Conservation (phyloP, 2,797 vertebrate genomes). For the Sternotherus odoratus region DNA sequence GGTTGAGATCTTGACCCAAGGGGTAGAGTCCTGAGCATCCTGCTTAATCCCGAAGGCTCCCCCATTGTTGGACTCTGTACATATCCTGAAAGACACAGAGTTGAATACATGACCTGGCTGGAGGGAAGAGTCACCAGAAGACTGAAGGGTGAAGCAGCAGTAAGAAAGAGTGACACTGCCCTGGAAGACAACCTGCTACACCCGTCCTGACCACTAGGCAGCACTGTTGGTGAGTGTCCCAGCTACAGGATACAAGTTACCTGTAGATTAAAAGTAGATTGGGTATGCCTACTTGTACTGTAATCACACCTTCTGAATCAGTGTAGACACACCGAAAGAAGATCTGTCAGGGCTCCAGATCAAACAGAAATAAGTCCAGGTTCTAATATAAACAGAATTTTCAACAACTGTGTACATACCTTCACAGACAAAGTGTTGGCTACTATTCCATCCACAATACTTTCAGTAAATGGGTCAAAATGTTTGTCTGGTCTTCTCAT, state of each 20-base stretch:
- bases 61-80: background rate
- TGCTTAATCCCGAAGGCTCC: background rate
- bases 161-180: background rate
- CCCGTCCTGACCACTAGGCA: background rate
- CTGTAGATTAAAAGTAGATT: background rate
- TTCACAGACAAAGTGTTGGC: constrained; percentile 98
- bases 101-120: background rate
- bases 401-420: constrained; percentile 75
- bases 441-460: constrained; percentile 97
- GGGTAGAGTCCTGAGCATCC: background rate
- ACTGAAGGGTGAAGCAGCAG: background rate
- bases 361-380: background rate
- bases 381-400: background rate
- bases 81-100: background rate
- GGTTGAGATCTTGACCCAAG: background rate
- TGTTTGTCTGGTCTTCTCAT: constrained; percentile 98
- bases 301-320: background rate
- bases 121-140: background rate
- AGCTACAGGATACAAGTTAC: background rate
- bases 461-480: constrained; percentile 97
- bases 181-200: background rate
- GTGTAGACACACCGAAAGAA: background rate
- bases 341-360: background rate
- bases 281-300: background rate
- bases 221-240: background rate